Base-by-base conservation (phyloP, 1,140 invertebrate genomes). In the Leptestheria dahalacensis region DNA sequence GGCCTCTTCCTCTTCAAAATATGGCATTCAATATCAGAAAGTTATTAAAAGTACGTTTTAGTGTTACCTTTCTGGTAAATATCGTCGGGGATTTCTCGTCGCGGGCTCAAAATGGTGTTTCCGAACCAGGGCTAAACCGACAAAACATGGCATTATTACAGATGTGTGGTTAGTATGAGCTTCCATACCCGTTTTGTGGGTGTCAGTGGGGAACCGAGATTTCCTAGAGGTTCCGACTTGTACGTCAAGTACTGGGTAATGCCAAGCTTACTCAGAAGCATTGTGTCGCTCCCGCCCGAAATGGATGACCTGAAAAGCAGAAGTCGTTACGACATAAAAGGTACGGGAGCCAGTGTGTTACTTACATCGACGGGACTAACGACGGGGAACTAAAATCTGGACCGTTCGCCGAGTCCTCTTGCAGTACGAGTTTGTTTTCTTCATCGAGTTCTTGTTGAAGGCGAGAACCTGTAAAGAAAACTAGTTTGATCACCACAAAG, bases 201-300 rank as follows among this genome's bases (percentile, higher is more conserved):
- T 26, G 53, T 29, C 1, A 33, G 15, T n/a, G 53, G 33, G 4
- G 26, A 26, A 18, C 53, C 53, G 25, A 55, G 21, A 1, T 33
- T 28, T 20, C 53, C 53, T 20, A 55, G 26, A 3, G 53, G 53
- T 29, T 55, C 53, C 11, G 53, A 55, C 18, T 55, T 55, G 23
- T 26, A 29, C 21, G 53, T 28, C 6, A 55, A 12, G 11, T 55
- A 55, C n/a, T 55, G 53, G 26, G 25, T 55, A 20, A 55, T 29
- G 2, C 26, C 33, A 55, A 55, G 53, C 11, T 55, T 55, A 6
- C 15, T 15, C 6, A 41, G 33, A 41, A 41, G 6, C 6, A 9
- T 9, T 9, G 33, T 41, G 33, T 41, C 33, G 33, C 33, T 15
- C 6, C 6, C 33, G 6, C 15, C 33, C 33, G 33, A 41, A 41